These are phyloP conservation scores for Mastacembelus armatus DNA, from an alignment of 2,797 vertebrate species.

Conservation along the genomic window DNA sequence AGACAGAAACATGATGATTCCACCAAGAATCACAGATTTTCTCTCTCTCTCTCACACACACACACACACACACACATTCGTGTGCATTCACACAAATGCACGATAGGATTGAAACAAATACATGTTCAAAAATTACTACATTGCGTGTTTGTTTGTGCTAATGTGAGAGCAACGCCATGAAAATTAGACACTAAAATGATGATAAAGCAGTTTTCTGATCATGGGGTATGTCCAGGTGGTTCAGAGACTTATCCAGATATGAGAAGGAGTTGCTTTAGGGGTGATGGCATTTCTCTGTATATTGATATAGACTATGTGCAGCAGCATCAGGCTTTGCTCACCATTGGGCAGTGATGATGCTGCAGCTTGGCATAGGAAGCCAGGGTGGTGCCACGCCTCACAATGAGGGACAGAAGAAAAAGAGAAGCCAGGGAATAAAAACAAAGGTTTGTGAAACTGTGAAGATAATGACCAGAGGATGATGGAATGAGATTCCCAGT, in stretches of 20 bases:
- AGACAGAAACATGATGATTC: slow-evolving; percentile 52
- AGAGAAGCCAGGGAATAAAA: slow-evolving; percentile 1
- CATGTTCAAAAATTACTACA: neutral
- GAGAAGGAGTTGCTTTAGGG: slow-evolving; percentile 21
- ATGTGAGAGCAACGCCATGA: slow-evolving; percentile 3
- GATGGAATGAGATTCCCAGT: slow-evolving; percentile 28
- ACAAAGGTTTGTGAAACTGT: neutral
- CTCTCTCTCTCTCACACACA: too few species aligned
- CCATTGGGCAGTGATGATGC: too few species aligned
- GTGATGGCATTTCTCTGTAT: slow-evolving; percentile 38
- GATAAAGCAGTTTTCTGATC: neutral
- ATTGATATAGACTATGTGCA: slow-evolving; percentile 13
- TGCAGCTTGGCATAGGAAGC: slow-evolving; percentile 62
- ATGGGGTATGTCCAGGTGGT: slow-evolving; percentile 17
- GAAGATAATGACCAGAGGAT: slow-evolving; percentile 24
- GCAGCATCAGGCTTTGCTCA: too few species aligned
- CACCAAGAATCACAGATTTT: slow-evolving; percentile 42
- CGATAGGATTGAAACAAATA: neutral
- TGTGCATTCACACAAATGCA: too few species aligned
- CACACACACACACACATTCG: neutral
- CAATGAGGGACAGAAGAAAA: slow-evolving; percentile 47
- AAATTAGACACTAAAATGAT: slow-evolving; percentile 8
- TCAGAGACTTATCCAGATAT: slow-evolving; percentile 41
- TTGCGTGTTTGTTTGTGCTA: neutral
- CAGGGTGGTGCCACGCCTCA: slow-evolving; percentile 67